A percentile compares a stretch with the other conserved stretches of the same genome.
Conservation (phyloP, 2,113 vertebrate genomes). For the Atrichornis clamosus region DNA sequence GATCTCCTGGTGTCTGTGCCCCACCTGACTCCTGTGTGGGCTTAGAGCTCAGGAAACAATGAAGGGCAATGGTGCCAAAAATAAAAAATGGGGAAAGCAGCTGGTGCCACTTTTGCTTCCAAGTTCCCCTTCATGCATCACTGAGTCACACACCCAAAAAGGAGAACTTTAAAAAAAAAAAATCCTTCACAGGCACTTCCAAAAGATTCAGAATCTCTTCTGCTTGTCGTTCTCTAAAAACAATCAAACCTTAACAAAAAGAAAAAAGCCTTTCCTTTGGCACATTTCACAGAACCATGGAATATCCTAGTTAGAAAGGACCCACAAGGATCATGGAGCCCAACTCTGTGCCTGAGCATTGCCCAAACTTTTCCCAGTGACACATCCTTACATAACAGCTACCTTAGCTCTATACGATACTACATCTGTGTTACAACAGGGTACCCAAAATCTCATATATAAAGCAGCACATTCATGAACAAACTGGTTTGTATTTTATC, state of each 20-base stretch:
- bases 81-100: not conserved
- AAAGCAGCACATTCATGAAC: not conserved
- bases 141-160: not conserved
- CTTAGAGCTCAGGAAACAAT: not conserved
- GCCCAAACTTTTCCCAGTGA: not conserved
- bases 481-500: not conserved
- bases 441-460: not conserved
- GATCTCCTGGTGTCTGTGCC: not conserved
- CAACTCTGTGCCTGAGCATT: not conserved
- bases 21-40: not conserved
- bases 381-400: not conserved
- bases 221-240: not conserved
- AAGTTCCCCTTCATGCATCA: not conserved
- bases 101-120: conserved; percentile 15
- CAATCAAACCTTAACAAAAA: not conserved
- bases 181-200: not conserved
- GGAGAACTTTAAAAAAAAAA: not conserved
- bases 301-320: not conserved
- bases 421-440: not conserved
- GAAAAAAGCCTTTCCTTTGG: not conserved
- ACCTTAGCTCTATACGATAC: not conserved
- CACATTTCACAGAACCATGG: not conserved
- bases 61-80: not conserved
- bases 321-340: not conserved
- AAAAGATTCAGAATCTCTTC: not conserved